Evolutionary conservation across 1,140 invertebrate species (phyloP), one percentile per base, ranked within the genome.

Genomic region (Brachionus manjavacas): DNA sequence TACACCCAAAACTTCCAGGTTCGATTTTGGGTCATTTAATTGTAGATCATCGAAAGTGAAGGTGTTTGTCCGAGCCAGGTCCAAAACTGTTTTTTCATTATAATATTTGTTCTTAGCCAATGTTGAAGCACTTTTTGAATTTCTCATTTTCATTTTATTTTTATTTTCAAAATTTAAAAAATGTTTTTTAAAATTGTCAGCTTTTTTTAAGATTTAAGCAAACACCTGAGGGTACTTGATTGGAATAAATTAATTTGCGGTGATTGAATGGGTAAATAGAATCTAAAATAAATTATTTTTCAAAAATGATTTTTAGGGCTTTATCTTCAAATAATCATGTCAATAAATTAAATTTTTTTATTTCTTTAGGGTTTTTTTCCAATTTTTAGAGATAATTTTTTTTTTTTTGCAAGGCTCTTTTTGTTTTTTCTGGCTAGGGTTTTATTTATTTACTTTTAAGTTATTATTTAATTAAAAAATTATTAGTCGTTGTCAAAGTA

Each of bases 151-250:
- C 12, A 23, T 14, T 41, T 41, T 43, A 20, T 74, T 41, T n/a
- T 74, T 39, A 43, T 74, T 74, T 11, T 70, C 31, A 28, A 14
- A 68, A 68, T 23, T 28, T 68, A 35, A 68, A 68, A 60, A 60
- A 60, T 60, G 52, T 60, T n/a, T 35, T 35, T 31, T 68, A 68
- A 68, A 31, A 39, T 68, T 68, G 25, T 68, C 25, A 68, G 31
- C 8, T 68, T 31, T 68, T 68, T 28, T 68, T 6, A 68, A 68
- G 66, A 68, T 39, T 31, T 28, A n/a, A 68, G 14, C 31, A 68
- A 68, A 68, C 66, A 68, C 66, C 66, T 68, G 66, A 68, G 66
- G 66, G 25, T 68, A 68, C 14, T 68, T 68, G 25, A 68, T 68
- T n/a, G n/a, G 31, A 68, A 31, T 68, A 68, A 68, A 31, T 68